These are phyloP conservation scores for Enteromius fasciolatus DNA, from an alignment of 2,797 vertebrate genomes.

Conservation along the genomic window DNA sequence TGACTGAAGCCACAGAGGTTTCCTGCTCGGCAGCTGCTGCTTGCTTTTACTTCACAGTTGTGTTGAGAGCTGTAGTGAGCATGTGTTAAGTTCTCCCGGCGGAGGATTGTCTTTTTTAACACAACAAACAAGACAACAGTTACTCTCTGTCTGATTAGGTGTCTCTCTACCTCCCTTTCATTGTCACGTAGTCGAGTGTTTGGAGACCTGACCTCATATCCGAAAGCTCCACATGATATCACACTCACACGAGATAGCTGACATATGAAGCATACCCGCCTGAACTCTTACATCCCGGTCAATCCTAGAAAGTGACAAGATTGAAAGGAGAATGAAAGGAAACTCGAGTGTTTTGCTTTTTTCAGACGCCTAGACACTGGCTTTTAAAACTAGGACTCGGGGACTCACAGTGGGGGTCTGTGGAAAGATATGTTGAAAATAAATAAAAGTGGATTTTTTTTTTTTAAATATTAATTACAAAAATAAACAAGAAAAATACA, in stretches of 20 bases:
- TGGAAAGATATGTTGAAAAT: no score
- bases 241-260: no score
- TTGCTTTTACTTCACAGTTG: background rate
- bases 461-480: no score
- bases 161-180: background rate
- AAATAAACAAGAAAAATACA: no score
- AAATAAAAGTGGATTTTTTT: no score
- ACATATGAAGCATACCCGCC: background rate
- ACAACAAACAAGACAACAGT: constrained; percentile 8
- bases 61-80: background rate
- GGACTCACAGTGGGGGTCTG: background rate
- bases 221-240: background rate
- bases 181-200: background rate
- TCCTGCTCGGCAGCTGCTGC: background rate
- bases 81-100: background rate
- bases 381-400: background rate
- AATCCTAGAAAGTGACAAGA: background rate
- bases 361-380: background rate
- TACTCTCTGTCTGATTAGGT: constrained; percentile 17
- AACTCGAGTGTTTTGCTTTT: no score
- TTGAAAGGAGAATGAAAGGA: no score
- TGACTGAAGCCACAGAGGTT: constrained; percentile 34
- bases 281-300: background rate
- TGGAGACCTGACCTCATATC: background rate
- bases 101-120: background rate